phyloP scores from a whole-genome alignment of 2,113 vertebrate species.

The Pachyramphus minor region DNA sequence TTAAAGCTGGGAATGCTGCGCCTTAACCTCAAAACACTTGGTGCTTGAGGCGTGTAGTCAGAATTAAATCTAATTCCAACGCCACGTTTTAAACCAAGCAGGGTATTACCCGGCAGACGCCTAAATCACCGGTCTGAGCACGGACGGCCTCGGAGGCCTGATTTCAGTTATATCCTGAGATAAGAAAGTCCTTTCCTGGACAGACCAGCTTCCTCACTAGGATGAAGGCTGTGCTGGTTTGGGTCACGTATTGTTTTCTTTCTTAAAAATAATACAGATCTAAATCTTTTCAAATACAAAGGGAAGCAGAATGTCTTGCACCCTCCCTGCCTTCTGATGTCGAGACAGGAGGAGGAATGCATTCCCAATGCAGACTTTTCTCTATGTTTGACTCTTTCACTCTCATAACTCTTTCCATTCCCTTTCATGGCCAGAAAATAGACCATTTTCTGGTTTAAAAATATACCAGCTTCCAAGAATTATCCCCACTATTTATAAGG shows the following conservation, averaged over 20 bases:
- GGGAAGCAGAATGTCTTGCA: not conserved
- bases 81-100: not conserved
- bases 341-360: not conserved
- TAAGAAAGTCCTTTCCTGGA: constrained; percentile 53
- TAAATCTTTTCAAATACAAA: constrained; percentile 31
- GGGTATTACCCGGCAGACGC: not conserved
- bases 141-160: not conserved
- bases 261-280: constrained; percentile 41
- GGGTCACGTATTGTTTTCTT: constrained; percentile 62
- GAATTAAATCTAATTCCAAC: not conserved
- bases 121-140: not conserved
- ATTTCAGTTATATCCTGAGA: constrained; percentile 58
- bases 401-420: not conserved
- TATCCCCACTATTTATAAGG: not conserved
- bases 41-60: not conserved
- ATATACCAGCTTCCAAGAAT: not conserved
- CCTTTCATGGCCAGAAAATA: not conserved
- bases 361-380: not conserved
- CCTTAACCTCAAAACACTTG: constrained; percentile 31
- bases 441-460: not conserved
- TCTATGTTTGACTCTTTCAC: not conserved
- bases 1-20: not conserved
- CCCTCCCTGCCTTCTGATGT: not conserved
- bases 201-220: not conserved
- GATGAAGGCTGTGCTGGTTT: not conserved